phyloP scores from a whole-genome alignment of 2,888 invertebrate genomes.

The Leptinotarsa tumamoca region DNA sequence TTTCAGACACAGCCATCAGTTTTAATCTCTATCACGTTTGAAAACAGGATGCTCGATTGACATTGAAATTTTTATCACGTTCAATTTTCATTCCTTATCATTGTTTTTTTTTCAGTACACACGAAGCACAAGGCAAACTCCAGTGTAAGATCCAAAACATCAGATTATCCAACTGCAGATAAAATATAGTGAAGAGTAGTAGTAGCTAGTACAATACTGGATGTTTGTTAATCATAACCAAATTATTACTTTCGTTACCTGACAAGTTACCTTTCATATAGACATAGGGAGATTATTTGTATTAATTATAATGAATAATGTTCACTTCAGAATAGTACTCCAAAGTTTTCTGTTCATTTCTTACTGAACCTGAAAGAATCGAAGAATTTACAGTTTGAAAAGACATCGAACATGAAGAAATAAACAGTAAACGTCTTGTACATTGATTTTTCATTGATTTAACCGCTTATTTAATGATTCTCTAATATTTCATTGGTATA shows the following conservation, averaged over 20 bases:
- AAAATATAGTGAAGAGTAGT: constrained; percentile 38
- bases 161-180: constrained; percentile 47
- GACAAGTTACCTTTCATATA: constrained; percentile 20
- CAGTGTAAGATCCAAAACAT: constrained; percentile 41
- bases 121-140: constrained; percentile 52
- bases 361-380: too few relatives aligned
- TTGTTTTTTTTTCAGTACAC: constrained; percentile 49
- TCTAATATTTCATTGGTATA: too few relatives aligned
- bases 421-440: too few relatives aligned
- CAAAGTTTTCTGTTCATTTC: too few relatives aligned
- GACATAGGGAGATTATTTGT: not conserved
- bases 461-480: too few relatives aligned
- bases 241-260: constrained; percentile 23
- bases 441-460: too few relatives aligned
- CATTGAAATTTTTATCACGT: not conserved
- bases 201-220: not conserved
- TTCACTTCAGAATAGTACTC: not conserved
- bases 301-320: not conserved
- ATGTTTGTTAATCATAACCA: not conserved
- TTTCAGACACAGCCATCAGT: too few relatives aligned
- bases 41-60: not conserved
- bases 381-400: too few relatives aligned
- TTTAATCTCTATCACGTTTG: too few relatives aligned
- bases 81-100: constrained; percentile 2
- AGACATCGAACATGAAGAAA: too few relatives aligned